Percentiles rank a stretch among this genome's conserved stretches.
Evolutionary conservation across 2,888 invertebrate species (phyloP).

Genomic region (Iphiclides podalirius): DNA sequence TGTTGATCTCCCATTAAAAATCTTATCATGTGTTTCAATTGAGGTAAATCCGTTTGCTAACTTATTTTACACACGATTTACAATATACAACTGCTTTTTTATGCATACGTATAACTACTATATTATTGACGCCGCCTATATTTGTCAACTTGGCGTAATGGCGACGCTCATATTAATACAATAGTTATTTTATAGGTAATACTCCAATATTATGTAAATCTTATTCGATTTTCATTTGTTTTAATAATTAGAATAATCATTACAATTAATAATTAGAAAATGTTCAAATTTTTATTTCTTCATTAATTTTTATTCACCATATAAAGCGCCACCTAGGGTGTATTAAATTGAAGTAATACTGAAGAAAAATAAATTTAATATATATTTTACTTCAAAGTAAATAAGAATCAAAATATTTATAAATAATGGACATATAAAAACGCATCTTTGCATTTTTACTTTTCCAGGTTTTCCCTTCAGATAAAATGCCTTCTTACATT

Average conservation of each 20-base stretch:
- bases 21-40: conserved; percentile 87
- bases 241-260: no score
- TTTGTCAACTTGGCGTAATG: conserved; percentile 31
- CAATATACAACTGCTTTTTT: neutral
- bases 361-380: no score
- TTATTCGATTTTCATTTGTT: no score
- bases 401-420: no score
- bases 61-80: neutral
- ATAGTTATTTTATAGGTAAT: no score
- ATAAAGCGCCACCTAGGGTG: conserved; percentile 36
- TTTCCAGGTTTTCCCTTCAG: conserved; percentile 80
- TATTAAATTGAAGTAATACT: no score
- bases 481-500: conserved; percentile 87
- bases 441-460: no score
- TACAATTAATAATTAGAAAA: no score
- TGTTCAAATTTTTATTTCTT: no score
- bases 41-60: conserved; percentile 78
- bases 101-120: neutral
- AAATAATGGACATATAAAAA: no score
- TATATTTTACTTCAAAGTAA: no score
- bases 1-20: conserved; percentile 85
- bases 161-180: conserved; percentile 25
- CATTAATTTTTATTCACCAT: neutral
- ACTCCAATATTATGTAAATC: no score
- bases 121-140: conserved; percentile 33